Conservation (phyloP, 2,797 vertebrate genomes). For the Psittacula echo region DNA sequence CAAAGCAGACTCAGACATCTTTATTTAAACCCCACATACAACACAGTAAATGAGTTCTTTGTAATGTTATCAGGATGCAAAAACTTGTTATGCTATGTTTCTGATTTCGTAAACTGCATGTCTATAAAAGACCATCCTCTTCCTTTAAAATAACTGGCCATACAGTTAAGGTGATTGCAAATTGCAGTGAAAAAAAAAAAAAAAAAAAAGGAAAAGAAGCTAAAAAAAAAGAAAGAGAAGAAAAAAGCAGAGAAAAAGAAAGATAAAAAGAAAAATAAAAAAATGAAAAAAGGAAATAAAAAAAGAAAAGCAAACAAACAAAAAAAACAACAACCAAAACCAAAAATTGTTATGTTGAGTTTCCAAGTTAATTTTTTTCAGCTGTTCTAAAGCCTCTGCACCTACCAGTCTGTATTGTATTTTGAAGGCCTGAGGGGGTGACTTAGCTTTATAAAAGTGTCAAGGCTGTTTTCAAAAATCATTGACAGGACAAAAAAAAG, state of each 20-base stretch:
- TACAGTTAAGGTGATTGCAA: neutral
- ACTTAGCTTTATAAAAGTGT: neutral
- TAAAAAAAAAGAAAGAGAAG: fast-evolving
- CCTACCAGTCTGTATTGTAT: neutral
- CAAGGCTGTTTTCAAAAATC: neutral
- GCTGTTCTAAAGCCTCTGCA: neutral
- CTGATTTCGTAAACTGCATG: neutral
- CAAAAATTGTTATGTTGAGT: neutral
- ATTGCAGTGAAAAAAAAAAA: neutral
- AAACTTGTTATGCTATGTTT: neutral
- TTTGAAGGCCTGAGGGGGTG: neutral
- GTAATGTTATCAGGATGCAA: neutral
- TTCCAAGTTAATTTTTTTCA: neutral
- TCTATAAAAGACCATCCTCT: neutral
- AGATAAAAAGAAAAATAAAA: fast-evolving
- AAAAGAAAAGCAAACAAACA: fast-evolving
- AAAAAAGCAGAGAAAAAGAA: fast-evolving
- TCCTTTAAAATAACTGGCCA: neutral
- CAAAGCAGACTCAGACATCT: neutral
- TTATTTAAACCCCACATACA: fast-evolving
- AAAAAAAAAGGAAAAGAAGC: fast-evolving
- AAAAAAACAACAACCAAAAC: neutral
- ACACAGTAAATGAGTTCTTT: neutral
- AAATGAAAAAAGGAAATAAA: neutral
- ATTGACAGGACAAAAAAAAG: neutral